These are phyloP conservation scores for Neopelma chrysocephalum DNA, from an alignment of 2,797 vertebrate species.

Conservation along the genomic window DNA sequence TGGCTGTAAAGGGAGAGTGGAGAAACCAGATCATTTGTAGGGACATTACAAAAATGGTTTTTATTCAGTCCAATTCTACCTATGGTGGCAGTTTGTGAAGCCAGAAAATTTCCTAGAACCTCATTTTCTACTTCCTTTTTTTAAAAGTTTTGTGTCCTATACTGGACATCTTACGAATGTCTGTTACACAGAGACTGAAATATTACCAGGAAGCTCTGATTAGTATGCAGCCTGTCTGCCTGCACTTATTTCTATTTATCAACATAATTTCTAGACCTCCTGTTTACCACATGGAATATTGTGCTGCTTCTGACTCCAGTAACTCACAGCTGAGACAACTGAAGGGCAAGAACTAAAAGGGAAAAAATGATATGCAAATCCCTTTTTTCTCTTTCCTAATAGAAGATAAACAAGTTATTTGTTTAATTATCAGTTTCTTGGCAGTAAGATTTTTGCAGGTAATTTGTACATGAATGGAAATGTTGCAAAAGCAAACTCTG, in stretches of 20 bases:
- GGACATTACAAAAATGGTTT: not conserved
- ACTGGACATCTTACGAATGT: not conserved
- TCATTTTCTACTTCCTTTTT: not conserved
- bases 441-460: not conserved
- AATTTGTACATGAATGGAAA: not conserved
- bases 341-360: not conserved
- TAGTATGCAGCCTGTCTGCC: not conserved
- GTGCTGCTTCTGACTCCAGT: not conserved
- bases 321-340: not conserved
- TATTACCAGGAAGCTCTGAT: not conserved
- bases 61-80: not conserved
- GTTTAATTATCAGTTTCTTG: not conserved
- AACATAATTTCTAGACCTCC: not conserved
- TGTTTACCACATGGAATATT: not conserved
- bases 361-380: not conserved
- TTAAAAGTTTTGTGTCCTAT: not conserved
- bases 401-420: not conserved
- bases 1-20: not conserved
- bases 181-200: not conserved
- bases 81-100: not conserved
- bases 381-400: not conserved
- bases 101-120: not conserved
- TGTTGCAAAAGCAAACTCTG: not conserved
- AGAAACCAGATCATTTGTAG: not conserved
- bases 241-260: constrained; percentile 6